Percentiles rank a stretch among this genome's conserved stretches.
These are phyloP conservation scores for Dermolepida albohirtum DNA, from an alignment of 2,888 invertebrate species.

Conservation along the genomic window DNA sequence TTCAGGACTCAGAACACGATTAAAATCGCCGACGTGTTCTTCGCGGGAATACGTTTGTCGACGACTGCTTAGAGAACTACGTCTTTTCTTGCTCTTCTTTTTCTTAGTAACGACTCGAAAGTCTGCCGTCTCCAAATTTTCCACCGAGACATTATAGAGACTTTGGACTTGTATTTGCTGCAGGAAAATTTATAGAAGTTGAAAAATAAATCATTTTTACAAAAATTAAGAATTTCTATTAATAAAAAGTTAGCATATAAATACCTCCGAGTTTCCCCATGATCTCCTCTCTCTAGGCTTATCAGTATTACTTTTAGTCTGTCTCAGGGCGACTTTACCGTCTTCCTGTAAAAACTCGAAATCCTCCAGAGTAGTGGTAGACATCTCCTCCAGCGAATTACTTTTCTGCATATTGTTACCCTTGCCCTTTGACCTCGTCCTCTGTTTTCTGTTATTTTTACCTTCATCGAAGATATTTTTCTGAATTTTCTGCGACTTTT, in stretches of 20 bases:
- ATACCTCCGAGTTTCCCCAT: constrained; percentile 54
- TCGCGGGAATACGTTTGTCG: constrained; percentile 43
- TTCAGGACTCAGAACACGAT: constrained; percentile 51
- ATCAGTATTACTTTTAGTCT: constrained; percentile 56
- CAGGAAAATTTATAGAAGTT: constrained; percentile 21
- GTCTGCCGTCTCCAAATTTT: constrained; percentile 71
- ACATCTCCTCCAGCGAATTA: constrained; percentile 85
- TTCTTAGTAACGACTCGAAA: constrained; percentile 88
- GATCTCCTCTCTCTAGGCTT: constrained; percentile 58
- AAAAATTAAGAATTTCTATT: not conserved
- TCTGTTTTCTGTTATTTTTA: constrained; percentile 58
- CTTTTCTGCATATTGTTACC: constrained; percentile 73
- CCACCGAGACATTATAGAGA: constrained; percentile 60
- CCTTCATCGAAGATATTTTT: constrained; percentile 59
- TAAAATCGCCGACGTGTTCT: constrained; percentile 48
- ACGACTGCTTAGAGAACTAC: constrained; percentile 64
- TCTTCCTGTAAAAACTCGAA: constrained; percentile 58
- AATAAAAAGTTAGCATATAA: not conserved
- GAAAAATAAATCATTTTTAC: no score
- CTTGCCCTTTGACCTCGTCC: constrained; percentile 59
- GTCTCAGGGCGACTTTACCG: constrained; percentile 54
- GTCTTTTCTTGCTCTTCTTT: constrained; percentile 81
- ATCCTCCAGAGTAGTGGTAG: constrained; percentile 80
- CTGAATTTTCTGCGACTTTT: constrained; percentile 46
- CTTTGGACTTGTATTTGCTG: constrained; percentile 46